A percentile compares a stretch with the other conserved stretches of the same genome.
phyloP scores from a whole-genome alignment of 2,113 vertebrate species.

The Theristicus caerulescens region DNA sequence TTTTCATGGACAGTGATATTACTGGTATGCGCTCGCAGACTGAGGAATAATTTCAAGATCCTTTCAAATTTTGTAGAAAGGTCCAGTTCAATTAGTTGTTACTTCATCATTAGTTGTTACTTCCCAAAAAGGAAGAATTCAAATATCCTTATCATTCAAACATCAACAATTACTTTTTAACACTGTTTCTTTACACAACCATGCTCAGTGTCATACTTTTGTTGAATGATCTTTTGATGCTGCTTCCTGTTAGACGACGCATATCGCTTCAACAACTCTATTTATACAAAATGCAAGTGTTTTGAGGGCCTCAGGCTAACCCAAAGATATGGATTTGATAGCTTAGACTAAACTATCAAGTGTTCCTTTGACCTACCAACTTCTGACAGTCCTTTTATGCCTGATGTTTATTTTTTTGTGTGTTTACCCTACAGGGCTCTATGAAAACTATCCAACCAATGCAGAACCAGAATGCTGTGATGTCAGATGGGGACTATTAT shows the following conservation, averaged over 20 bases:
- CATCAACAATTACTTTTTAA: not conserved
- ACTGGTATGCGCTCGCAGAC: not conserved
- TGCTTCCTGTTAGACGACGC: not conserved
- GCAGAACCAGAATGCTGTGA: slow-evolving; percentile 96
- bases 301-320: not conserved
- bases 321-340: not conserved
- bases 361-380: not conserved
- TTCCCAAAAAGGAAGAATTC: not conserved
- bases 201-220: not conserved
- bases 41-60: not conserved
- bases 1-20: not conserved
- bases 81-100: not conserved
- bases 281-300: not conserved
- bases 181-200: not conserved
- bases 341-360: not conserved
- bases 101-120: not conserved
- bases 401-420: not conserved
- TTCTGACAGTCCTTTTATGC: not conserved
- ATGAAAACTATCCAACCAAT: slow-evolving; percentile 90
- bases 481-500: slow-evolving; percentile 88
- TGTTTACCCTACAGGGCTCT: slow-evolving; percentile 82
- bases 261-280: not conserved
- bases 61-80: not conserved
- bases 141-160: not conserved
- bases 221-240: not conserved